Conservation (phyloP, 1,140 invertebrate genomes). For the Mamestra configurata region DNA sequence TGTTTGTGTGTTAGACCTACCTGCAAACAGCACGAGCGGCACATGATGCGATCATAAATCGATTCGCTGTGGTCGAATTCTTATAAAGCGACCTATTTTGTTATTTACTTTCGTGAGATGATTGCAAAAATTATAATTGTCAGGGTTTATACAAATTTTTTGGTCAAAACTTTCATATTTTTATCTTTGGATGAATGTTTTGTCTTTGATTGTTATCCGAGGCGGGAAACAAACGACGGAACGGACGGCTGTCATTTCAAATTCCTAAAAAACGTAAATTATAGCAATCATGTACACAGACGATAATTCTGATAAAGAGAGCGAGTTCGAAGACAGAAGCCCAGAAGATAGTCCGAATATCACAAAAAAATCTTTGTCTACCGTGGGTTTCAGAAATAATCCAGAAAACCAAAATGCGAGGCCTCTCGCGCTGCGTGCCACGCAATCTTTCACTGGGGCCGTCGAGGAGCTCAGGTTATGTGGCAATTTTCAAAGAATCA, state of each 20-base stretch:
- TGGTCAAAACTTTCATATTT: background rate
- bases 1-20: slow-evolving; percentile 40
- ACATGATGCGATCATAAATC: slow-evolving; percentile 50
- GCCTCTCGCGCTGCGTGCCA: slow-evolving; percentile 78
- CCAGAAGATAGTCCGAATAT: slow-evolving; percentile 73
- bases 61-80: slow-evolving; percentile 53
- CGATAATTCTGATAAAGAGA: slow-evolving; percentile 80
- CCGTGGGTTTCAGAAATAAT: slow-evolving; percentile 78
- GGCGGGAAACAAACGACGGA: slow-evolving; percentile 63
- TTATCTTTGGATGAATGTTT: background rate
- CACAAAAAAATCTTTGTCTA: slow-evolving; percentile 81
- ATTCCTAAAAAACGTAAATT: slow-evolving; percentile 52
- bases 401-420: slow-evolving; percentile 73
- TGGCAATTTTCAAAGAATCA: slow-evolving; percentile 78
- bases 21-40: slow-evolving; percentile 44
- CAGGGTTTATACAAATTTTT: background rate
- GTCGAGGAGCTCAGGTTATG: slow-evolving; percentile 80
- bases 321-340: slow-evolving; percentile 75
- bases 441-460: slow-evolving; percentile 85
- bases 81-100: slow-evolving; percentile 45
- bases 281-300: slow-evolving; percentile 75
- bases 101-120: slow-evolving; percentile 5
- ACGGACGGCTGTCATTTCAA: slow-evolving; percentile 61
- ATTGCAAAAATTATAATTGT: background rate
- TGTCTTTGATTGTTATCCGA: background rate